Conservation (phyloP, 2,797 vertebrate species). For the Tapirus indicus region DNA sequence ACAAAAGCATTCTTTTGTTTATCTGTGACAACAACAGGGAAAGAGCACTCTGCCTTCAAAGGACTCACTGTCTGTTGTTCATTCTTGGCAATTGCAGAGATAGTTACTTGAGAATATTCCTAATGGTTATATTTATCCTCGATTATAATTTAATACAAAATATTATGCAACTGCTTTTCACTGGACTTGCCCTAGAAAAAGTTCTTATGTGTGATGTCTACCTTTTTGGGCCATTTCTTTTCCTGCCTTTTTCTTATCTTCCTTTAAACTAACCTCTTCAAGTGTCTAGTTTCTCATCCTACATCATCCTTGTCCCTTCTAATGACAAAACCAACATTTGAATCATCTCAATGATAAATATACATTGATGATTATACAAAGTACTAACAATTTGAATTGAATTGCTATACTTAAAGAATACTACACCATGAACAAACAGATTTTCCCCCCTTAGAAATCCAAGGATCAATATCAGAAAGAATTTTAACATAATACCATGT, state of each 20-base stretch:
- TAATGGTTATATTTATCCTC: neutral
- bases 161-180: neutral
- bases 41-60: neutral
- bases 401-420: neutral
- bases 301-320: neutral
- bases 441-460: neutral
- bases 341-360: neutral
- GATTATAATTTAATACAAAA: neutral
- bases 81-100: neutral
- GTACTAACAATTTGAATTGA: neutral
- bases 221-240: neutral
- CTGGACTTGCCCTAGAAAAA: neutral
- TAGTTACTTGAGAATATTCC: neutral
- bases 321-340: neutral
- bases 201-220: neutral
- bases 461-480: neutral
- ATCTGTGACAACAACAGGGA: neutral
- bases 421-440: neutral
- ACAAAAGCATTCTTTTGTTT: neutral
- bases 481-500: neutral
- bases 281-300: neutral
- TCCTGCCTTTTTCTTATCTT: neutral
- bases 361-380: neutral
- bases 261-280: neutral
- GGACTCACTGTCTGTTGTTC: neutral